Base-by-base conservation (phyloP, 2,888 invertebrate species). In the Pandemis heparana region DNA sequence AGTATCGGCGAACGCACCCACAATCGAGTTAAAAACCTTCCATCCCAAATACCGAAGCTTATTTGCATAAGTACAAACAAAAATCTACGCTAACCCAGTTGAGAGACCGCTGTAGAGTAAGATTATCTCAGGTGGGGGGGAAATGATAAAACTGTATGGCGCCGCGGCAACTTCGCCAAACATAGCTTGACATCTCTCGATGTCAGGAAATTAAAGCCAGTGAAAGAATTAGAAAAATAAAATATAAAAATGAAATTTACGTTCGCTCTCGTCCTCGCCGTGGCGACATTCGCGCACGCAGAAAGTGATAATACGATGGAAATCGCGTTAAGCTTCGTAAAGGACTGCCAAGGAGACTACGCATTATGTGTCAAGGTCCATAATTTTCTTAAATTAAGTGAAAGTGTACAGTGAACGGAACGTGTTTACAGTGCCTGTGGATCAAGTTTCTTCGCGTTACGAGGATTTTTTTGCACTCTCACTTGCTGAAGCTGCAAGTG, bases 321-420 rank as follows among this genome's bases (percentile, higher is more conserved):
- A 79, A 95, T 95, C 59, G 96, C 96, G 10, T 92, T 97, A 75
- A 95, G 95, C 85, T 96, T 97, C 87, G 93, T 97, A 77, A 95
- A 96, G 92, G 96, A 96, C 83, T 97, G 97, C 89, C 94, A 95
- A 80, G 96, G 95, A 82, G 96, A 96, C 81, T 95, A 97, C 89
- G 92, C 95, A 77, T 86, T 96, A 81, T 97, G 97, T 94, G 94
- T 97, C 82, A 97, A 97, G 96, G 97, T 97, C 83, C 94, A 93
- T 92, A 89, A 83, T 85, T 84, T 85, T 82, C 81, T 80, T 82
- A 85, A 83, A 79, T 83, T 82, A 82, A 89, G 92, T 92, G 93
- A 92, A 92, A 94, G 92, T 92, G 94, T 76, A 79, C 71, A 82
- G 85, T 86, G 85, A 81, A 80, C 76, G 80, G 74, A 79, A 79